Evolutionary conservation across 2,797 vertebrate genomes (phyloP).

Genomic region (Spea hammondii): DNA sequence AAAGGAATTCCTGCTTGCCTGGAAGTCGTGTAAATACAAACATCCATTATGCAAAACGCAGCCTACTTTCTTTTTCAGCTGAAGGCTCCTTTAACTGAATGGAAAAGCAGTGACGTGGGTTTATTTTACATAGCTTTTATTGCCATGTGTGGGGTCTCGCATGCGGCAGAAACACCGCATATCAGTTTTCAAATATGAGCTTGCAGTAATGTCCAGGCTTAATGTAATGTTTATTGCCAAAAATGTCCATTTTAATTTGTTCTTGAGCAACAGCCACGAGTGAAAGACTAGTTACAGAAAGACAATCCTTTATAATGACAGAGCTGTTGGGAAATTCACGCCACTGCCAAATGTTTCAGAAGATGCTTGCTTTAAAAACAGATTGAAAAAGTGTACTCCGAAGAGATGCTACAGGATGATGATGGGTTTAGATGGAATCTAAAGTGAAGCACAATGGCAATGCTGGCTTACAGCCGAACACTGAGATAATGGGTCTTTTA

Average conservation of each 20-base stretch:
- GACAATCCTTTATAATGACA: conserved; percentile 60
- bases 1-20: conserved; percentile 19
- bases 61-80: conserved; percentile 6
- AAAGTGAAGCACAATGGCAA: neutral
- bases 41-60: conserved; percentile 39
- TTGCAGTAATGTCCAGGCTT: conserved; percentile 65
- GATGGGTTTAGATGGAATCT: neutral
- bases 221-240: conserved; percentile 63
- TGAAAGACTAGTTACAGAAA: conserved; percentile 59
- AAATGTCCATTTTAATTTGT: conserved; percentile 57
- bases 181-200: conserved; percentile 70
- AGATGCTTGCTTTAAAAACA: conserved; percentile 12
- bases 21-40: conserved; percentile 43
- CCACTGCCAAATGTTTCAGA: conserved; percentile 24
- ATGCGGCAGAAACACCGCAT: conserved; percentile 63
- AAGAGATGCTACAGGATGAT: neutral
- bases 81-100: neutral
- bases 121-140: conserved; percentile 51
- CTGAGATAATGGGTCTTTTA: too few species aligned
- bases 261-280: conserved; percentile 54
- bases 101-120: neutral
- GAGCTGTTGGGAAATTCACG: conserved; percentile 49
- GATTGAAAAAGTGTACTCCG: neutral
- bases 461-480: too few species aligned
- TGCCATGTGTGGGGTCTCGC: conserved; percentile 69